Percentiles rank a stretch among this genome's conserved stretches.
Evolutionary conservation across 1,140 invertebrate species (phyloP).

Genomic region (Trichonephila clavata): DNA sequence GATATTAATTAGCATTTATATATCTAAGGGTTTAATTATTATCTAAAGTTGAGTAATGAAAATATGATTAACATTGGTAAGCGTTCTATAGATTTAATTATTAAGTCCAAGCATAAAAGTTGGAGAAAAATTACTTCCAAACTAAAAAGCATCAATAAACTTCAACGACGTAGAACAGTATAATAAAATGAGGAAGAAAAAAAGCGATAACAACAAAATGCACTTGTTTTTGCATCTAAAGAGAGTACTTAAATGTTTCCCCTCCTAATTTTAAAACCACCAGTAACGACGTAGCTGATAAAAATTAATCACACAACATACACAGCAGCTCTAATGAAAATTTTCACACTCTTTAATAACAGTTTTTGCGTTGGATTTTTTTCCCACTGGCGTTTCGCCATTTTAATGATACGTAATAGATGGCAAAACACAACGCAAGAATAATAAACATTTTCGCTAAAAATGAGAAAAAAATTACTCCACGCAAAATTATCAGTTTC

Average conservation of each 20-base stretch:
- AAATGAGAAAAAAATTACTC: conserved; percentile 53
- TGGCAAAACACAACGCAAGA: conserved; percentile 37
- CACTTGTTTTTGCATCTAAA: conserved; percentile 45
- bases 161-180: background rate
- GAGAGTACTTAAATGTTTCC: background rate
- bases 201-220: conserved; percentile 15
- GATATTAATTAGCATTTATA: background rate
- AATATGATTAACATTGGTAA: background rate
- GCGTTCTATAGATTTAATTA: background rate
- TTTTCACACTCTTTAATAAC: conserved; percentile 68
- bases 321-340: conserved; percentile 52
- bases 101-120: background rate
- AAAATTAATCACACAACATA: conserved; percentile 60
- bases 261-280: conserved; percentile 41
- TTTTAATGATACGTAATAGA: conserved; percentile 67
- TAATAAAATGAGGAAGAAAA: background rate
- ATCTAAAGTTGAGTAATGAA: background rate
- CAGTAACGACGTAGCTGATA: conserved; percentile 47
- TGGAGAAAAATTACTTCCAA: background rate
- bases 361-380: conserved; percentile 48
- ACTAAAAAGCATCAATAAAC: conserved; percentile 1
- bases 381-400: background rate
- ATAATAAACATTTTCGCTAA: conserved; percentile 47
- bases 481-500: conserved; percentile 67
- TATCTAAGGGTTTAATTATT: too few relatives aligned